A percentile compares a stretch with the other conserved stretches of the same genome.
phyloP scores from a whole-genome alignment of 2,113 vertebrate genomes.

The Cyanoramphus novaezelandiae region DNA sequence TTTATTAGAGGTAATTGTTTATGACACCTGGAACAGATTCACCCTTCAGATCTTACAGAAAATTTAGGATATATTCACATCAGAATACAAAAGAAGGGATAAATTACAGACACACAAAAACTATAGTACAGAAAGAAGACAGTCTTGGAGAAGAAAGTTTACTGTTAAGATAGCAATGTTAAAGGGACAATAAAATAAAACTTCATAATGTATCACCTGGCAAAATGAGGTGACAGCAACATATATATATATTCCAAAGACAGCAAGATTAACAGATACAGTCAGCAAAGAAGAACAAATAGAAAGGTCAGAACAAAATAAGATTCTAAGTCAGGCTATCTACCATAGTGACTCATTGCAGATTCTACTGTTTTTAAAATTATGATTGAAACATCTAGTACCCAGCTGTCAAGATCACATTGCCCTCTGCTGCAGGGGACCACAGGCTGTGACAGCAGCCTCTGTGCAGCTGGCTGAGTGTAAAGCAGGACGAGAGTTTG shows the following conservation, averaged over 20 bases:
- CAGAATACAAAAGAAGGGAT: not conserved
- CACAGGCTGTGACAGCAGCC: not conserved
- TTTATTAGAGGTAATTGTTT: not conserved
- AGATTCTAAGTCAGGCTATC: not conserved
- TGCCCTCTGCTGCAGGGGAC: not conserved
- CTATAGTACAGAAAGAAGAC: not conserved
- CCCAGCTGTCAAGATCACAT: not conserved
- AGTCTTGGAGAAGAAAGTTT: not conserved
- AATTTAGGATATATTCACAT: not conserved
- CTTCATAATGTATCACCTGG: not conserved
- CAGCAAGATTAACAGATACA: not conserved
- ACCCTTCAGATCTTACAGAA: not conserved
- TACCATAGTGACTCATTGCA: not conserved
- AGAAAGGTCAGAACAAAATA: conserved; percentile 4
- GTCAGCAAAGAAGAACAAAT: not conserved
- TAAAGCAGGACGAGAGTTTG: not conserved
- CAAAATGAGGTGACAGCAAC: conserved; percentile 13
- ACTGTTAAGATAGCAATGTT: not conserved
- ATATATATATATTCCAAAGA: conserved; percentile 15
- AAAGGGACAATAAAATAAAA: conserved; percentile 17
- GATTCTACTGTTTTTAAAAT: not conserved
- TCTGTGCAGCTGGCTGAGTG: rapidly evolving
- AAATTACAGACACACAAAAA: not conserved
- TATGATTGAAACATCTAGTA: not conserved
- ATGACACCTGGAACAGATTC: not conserved